These are phyloP conservation scores for Ptychadena robeensis DNA, from an alignment of 2,797 vertebrate species.

Conservation along the genomic window DNA sequence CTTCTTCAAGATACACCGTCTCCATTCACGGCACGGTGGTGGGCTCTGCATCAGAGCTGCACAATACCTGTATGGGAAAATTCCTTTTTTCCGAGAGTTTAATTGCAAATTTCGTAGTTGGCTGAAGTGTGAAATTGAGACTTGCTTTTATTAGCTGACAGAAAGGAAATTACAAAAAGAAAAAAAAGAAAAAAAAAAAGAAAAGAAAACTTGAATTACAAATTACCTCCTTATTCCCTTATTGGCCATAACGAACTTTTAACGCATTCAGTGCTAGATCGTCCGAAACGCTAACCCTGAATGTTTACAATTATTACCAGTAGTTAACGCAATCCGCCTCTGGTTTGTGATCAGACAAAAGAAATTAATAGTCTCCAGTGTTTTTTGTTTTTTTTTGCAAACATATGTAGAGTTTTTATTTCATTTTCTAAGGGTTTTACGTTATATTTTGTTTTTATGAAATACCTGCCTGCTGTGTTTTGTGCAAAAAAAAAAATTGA, in stretches of 20 bases:
- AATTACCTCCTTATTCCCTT: conserved; percentile 81
- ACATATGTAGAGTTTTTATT: conserved; percentile 64
- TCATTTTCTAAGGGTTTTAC: conserved; percentile 65
- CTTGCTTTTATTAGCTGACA: conserved; percentile 72
- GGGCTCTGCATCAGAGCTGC: conserved; percentile 80
- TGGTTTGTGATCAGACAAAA: conserved; percentile 68
- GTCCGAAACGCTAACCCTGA: conserved; percentile 38
- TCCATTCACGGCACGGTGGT: conserved; percentile 76
- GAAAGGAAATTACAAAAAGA: conserved; percentile 68
- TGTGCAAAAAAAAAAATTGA: conserved; percentile 72
- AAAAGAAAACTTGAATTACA: conserved; percentile 78
- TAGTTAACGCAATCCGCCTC: conserved; percentile 74
- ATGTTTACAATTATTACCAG: conserved; percentile 67
- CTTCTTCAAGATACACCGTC: conserved; percentile 77
- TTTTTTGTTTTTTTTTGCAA: conserved; percentile 64
- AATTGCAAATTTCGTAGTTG: conserved; percentile 77
- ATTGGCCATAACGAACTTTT: conserved; percentile 80
- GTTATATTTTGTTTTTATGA: conserved; percentile 65
- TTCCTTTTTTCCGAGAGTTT: conserved; percentile 72
- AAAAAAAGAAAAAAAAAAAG: too few relatives aligned
- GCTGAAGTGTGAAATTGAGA: conserved; percentile 78
- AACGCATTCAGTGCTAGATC: conserved; percentile 62
- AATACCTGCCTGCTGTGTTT: conserved; percentile 69
- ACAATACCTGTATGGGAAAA: conserved; percentile 73
- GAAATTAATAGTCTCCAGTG: conserved; percentile 73